Conservation (phyloP, 2,888 invertebrate genomes). For the Agrypnus murinus region DNA sequence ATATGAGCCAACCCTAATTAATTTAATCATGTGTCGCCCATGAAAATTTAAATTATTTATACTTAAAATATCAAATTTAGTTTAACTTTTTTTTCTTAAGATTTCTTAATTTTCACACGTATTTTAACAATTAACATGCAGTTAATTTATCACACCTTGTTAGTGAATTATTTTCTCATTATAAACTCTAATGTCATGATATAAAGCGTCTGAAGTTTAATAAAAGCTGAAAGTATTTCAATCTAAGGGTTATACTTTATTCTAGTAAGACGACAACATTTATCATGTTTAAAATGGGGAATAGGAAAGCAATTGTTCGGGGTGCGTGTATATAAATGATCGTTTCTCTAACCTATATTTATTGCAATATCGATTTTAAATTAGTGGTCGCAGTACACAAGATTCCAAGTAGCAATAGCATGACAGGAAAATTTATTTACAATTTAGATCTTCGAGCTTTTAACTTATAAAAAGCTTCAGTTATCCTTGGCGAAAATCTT, state of each 20-base stretch:
- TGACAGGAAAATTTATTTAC: conserved; percentile 51
- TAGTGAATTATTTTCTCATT: conserved; percentile 48
- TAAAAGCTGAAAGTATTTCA: conserved; percentile 51
- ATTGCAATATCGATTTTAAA: conserved; percentile 56
- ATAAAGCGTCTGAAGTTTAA: conserved; percentile 46
- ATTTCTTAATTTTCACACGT: conserved; percentile 4
- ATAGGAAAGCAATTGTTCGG: conserved; percentile 43
- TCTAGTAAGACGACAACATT: conserved; percentile 47
- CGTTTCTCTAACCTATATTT: conserved; percentile 51
- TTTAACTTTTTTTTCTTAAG: too few relatives aligned
- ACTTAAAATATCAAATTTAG: too few relatives aligned
- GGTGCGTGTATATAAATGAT: conserved; percentile 51
- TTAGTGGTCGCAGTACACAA: conserved; percentile 50
- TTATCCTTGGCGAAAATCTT: conserved; percentile 17
- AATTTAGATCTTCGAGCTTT: conserved; percentile 44
- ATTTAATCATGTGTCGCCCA: too few relatives aligned
- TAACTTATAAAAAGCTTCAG: conserved; percentile 12
- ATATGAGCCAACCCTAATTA: too few relatives aligned
- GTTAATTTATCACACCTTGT: conserved; percentile 20
- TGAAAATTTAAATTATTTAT: too few relatives aligned
- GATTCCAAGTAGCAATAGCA: conserved; percentile 47
- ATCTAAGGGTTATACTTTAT: conserved; percentile 52
- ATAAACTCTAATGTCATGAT: conserved; percentile 12
- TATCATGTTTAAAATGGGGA: conserved; percentile 45
- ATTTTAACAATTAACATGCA: conserved; percentile 2